Percentiles rank a stretch among this genome's conserved stretches.
phyloP scores from a whole-genome alignment of 2,113 vertebrate species.

The Oenanthe melanoleuca region DNA sequence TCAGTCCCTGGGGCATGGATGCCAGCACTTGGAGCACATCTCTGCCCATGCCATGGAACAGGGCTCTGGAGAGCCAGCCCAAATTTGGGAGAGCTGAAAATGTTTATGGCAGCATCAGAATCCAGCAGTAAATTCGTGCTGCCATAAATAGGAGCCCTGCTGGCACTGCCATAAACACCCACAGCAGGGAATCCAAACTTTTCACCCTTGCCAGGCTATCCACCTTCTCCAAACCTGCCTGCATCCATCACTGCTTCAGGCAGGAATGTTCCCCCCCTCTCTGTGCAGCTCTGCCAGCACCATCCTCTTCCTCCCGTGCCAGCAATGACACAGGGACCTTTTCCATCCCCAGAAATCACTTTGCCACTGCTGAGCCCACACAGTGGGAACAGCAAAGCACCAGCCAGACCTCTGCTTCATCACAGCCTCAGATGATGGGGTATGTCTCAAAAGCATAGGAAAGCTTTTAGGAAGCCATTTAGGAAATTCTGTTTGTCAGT shows the following conservation, averaged over 20 bases:
- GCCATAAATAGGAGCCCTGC: not conserved
- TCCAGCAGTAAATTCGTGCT: not conserved
- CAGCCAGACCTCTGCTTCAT: not conserved
- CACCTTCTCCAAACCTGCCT: not conserved
- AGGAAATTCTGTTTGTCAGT: not conserved
- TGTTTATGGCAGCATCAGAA: not conserved
- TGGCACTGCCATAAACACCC: not conserved
- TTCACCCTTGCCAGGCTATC: not conserved
- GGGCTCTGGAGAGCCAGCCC: not conserved
- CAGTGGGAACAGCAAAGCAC: not conserved
- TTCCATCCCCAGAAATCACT: not conserved
- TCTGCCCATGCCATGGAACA: accelerated
- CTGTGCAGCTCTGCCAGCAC: not conserved
- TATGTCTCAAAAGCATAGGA: not conserved
- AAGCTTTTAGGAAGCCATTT: not conserved
- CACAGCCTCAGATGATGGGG: not conserved
- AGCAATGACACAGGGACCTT: not conserved
- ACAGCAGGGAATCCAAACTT: accelerated
- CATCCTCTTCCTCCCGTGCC: not conserved
- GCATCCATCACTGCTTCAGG: not conserved
- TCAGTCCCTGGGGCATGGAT: accelerated
- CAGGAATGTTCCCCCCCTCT: accelerated
- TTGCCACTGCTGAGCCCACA: not conserved
- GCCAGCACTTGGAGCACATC: not conserved
- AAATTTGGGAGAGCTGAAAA: accelerated